Conservation (phyloP, 1,140 invertebrate species). For the Drosophila dunni region DNA sequence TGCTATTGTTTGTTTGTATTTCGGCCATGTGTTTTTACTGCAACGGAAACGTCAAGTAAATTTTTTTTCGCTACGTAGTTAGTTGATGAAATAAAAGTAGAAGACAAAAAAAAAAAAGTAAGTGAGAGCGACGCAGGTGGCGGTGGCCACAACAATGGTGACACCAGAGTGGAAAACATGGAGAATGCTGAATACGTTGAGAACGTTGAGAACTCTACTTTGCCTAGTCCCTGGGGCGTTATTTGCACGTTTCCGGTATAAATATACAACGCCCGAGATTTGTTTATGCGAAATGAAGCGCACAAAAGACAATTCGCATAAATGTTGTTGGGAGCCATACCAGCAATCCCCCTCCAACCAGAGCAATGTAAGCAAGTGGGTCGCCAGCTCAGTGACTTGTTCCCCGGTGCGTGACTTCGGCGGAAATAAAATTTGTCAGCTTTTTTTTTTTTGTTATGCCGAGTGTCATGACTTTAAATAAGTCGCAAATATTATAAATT, state of each 20-base stretch:
- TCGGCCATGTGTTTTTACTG: slow-evolving; percentile 80
- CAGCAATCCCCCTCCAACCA: neutral
- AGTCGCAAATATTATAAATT: slow-evolving; percentile 54
- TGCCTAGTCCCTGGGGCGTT: slow-evolving; percentile 78
- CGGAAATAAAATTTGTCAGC: slow-evolving; percentile 81
- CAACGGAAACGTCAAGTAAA: slow-evolving; percentile 80
- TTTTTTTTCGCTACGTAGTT: slow-evolving; percentile 76
- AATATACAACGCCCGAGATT: slow-evolving; percentile 80
- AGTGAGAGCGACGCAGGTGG: slow-evolving; percentile 68
- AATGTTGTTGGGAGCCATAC: slow-evolving; percentile 61
- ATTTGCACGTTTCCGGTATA: slow-evolving; percentile 82
- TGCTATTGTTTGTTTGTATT: slow-evolving; percentile 70
- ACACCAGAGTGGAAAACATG: slow-evolving; percentile 46
- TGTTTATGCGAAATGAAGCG: slow-evolving; percentile 82
- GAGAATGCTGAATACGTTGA: slow-evolving; percentile 23
- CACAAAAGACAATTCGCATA: slow-evolving; percentile 81
- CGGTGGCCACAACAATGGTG: slow-evolving; percentile 60
- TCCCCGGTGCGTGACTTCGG: slow-evolving; percentile 75
- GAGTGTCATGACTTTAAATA: slow-evolving; percentile 71
- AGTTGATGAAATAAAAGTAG: slow-evolving; percentile 64
- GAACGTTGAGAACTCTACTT: slow-evolving; percentile 60
- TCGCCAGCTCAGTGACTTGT: slow-evolving; percentile 67
- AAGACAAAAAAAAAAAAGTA: slow-evolving; percentile 22
- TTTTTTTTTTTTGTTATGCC: slow-evolving; percentile 16
- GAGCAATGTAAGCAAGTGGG: slow-evolving; percentile 55